Base-by-base conservation (phyloP, 2,113 vertebrate species). In the Dipodomys merriami region DNA sequence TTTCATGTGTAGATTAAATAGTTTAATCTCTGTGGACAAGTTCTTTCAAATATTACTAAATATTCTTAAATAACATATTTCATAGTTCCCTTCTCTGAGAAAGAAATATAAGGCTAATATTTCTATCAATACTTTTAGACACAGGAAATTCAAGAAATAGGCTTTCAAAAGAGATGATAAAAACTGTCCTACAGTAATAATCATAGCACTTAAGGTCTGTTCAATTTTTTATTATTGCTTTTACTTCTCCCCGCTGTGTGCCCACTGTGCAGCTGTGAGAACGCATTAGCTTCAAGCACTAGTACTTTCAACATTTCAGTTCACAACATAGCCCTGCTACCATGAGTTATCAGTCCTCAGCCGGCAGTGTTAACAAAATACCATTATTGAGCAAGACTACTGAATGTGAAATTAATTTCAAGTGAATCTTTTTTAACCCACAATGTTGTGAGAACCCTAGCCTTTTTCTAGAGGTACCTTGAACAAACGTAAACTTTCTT, bases 181-280 rank as follows among this genome's bases (percentile, higher is more conserved):
- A 97, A 98, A 97, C 60, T 96, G 95, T 65, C 94, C 96, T 90
- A 93, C 81, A 97, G 92, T 90, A 96, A 97, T 98, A 98, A 98
- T 97, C 93, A 97, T 93, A 96, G 96, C 88, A 94, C 97, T 97
- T 97, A 98, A 98, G 73, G 30, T 84, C 53, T 94, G 95, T 96
- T 98, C 97, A 97, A 96, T 97, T 97, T 98, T 98, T 98, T 98
- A 97, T 97, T 98, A 97, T 96, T 98, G 96, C 96, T 97, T 98
- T 98, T 98, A 97, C 86, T 98, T 97, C 94, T 82, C 82, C 97
- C 96, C 15, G 11, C 96, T 98, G 97, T 95, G 97, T 91, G 98
- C 96, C 83, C 93, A 96, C 96, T 94, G 96, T 96, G 96, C 30
- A 16, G 6, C 91, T 98, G 93, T 83, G 91, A 97, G 95, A 97